Percentiles rank a stretch among this genome's conserved stretches.
Conservation (phyloP, 1,140 invertebrate genomes). For the Leucophenga varia region DNA sequence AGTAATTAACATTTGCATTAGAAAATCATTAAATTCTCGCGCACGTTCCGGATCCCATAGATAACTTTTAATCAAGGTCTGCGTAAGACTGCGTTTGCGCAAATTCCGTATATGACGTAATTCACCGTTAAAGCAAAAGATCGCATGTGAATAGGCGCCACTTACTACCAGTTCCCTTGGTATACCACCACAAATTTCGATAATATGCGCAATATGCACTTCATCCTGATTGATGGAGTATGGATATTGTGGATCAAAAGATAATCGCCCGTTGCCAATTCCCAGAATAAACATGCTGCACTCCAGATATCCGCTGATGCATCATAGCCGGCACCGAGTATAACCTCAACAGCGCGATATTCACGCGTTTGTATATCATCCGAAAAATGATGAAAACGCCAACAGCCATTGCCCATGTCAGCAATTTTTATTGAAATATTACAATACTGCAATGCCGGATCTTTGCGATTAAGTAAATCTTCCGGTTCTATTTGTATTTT, state of each 20-base stretch:
- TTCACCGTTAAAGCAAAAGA: conserved; percentile 89
- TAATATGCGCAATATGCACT: conserved; percentile 97
- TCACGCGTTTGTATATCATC: conserved; percentile 99
- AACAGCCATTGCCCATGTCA: conserved; percentile 98
- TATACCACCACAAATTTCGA: conserved; percentile 94
- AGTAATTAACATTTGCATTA: conserved; percentile 91
- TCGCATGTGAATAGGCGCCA: conserved; percentile 86
- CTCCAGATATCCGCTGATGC: conserved; percentile 97
- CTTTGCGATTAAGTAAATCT: conserved; percentile 52
- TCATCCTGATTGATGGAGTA: conserved; percentile 86
- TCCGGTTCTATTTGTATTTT: conserved; percentile 6
- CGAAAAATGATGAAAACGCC: conserved; percentile 89
- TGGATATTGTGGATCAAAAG: conserved; percentile 95
- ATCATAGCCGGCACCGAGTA: conserved; percentile 90
- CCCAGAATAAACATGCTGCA: conserved; percentile 97
- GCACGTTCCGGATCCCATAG: conserved; percentile 83
- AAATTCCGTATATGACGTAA: conserved; percentile 84
- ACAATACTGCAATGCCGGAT: conserved; percentile 80
- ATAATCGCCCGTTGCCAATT: conserved; percentile 98
- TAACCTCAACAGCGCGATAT: conserved; percentile 94
- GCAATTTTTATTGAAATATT: conserved; percentile 90
- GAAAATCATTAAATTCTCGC: conserved; percentile 83
- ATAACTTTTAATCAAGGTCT: conserved; percentile 90
- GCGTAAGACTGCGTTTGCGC: conserved; percentile 85
- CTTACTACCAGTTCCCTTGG: conserved; percentile 81